Conservation (phyloP, 2,888 invertebrate species). For the Geophilus truncorum region DNA sequence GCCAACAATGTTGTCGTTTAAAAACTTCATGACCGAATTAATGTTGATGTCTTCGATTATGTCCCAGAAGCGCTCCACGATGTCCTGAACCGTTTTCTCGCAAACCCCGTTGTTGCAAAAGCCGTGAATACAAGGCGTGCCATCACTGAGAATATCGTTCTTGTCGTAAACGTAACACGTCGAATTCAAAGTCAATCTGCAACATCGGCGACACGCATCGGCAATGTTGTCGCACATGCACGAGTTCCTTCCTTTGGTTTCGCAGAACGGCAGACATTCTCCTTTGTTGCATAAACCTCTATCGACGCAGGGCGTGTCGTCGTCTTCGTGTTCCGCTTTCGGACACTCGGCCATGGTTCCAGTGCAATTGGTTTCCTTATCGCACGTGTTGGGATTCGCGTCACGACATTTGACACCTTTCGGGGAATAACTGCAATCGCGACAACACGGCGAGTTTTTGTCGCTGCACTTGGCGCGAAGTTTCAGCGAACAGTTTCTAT, state of each 20-base stretch:
- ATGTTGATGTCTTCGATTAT: slow-evolving; percentile 95
- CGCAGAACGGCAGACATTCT: slow-evolving; percentile 91
- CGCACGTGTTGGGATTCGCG: slow-evolving; percentile 85
- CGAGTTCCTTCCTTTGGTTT: slow-evolving; percentile 84
- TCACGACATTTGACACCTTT: slow-evolving; percentile 65
- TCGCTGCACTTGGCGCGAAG: slow-evolving; percentile 81
- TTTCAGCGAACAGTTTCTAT: slow-evolving; percentile 82
- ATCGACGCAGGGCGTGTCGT: slow-evolving; percentile 83
- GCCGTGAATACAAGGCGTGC: slow-evolving; percentile 93
- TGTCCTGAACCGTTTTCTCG: slow-evolving; percentile 89
- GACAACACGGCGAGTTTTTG: slow-evolving; percentile 93
- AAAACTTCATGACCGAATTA: slow-evolving; percentile 78
- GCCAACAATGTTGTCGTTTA: slow-evolving; percentile 89
- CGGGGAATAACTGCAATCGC: slow-evolving; percentile 80
- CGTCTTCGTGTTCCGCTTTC: slow-evolving; percentile 76
- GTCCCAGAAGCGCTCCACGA: slow-evolving; percentile 94
- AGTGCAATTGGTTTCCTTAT: slow-evolving; percentile 72
- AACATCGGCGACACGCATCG: slow-evolving; percentile 90
- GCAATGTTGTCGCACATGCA: slow-evolving; percentile 80
- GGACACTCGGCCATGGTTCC: slow-evolving; percentile 76
- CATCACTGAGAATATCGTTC: slow-evolving; percentile 81
- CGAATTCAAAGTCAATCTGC: slow-evolving; percentile 82
- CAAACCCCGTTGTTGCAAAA: slow-evolving; percentile 95
- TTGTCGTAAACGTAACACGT: slow-evolving; percentile 87
- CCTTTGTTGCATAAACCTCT: slow-evolving; percentile 82